phyloP scores from a whole-genome alignment of 1,140 invertebrate genomes.

The Rhizoglyphus robini region DNA sequence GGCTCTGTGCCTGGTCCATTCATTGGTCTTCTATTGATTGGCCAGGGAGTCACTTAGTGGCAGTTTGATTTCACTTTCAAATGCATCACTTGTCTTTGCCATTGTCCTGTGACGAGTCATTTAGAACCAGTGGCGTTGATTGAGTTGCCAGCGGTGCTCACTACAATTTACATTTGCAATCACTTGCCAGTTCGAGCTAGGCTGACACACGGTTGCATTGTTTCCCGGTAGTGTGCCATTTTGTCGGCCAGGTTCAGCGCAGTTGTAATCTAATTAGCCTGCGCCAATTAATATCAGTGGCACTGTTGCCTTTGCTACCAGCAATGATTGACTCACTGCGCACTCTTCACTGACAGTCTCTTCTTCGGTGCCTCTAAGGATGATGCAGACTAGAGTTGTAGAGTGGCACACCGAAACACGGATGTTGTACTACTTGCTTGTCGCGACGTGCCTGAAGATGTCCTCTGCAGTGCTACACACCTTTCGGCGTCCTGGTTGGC shows the following conservation, averaged over 20 bases:
- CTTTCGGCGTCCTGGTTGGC: background rate
- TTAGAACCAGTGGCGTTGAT: background rate
- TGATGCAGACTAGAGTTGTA: too few species aligned
- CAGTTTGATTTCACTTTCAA: background rate
- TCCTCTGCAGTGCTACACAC: background rate
- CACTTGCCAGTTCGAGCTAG: background rate
- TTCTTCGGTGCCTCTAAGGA: background rate
- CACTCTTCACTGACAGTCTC: background rate
- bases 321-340: background rate
- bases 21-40: background rate
- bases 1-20: background rate
- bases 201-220: background rate
- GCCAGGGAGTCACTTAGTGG: background rate
- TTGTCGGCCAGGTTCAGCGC: constrained; percentile 2
- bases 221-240: background rate
- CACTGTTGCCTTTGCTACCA: background rate
- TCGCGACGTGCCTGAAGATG: background rate
- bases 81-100: background rate
- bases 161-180: background rate
- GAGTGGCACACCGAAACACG: background rate
- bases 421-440: constrained; percentile 3
- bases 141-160: background rate
- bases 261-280: background rate
- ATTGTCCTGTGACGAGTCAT: background rate
- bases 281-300: background rate